These are phyloP conservation scores for Phragmatobia fuliginosa DNA, from an alignment of 2,888 invertebrate genomes.

Conservation along the genomic window DNA sequence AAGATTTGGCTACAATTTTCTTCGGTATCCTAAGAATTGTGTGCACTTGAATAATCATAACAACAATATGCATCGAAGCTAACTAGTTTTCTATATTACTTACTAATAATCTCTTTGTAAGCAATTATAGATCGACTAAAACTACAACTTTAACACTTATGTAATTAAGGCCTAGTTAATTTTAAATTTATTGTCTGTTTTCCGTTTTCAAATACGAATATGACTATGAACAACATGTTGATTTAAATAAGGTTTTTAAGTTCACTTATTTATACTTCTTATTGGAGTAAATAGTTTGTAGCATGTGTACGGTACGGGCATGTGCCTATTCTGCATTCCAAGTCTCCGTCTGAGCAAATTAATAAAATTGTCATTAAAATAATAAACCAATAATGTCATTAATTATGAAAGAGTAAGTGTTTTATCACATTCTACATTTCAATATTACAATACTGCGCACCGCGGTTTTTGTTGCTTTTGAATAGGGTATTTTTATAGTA, in stretches of 20 bases:
- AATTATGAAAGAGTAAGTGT: too few relatives aligned
- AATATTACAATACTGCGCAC: too few relatives aligned
- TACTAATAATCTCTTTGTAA: not conserved
- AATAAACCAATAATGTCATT: too few relatives aligned
- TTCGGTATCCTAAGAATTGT: constrained; percentile 45
- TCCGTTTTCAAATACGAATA: not conserved
- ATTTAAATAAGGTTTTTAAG: not conserved
- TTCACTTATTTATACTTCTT: not conserved
- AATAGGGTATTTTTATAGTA: too few relatives aligned
- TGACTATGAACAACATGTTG: not conserved
- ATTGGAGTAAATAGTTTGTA: not conserved
- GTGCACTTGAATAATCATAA: not conserved
- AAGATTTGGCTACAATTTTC: constrained; percentile 54
- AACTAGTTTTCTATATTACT: not conserved
- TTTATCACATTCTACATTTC: too few relatives aligned
- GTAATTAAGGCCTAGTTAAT: too few relatives aligned
- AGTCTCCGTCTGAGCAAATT: too few relatives aligned
- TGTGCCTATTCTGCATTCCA: too few relatives aligned
- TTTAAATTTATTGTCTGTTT: not conserved
- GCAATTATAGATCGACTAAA: not conserved
- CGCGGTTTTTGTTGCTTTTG: too few relatives aligned
- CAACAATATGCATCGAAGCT: not conserved
- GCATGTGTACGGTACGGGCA: too few relatives aligned
- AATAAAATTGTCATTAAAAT: too few relatives aligned
- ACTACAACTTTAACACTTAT: not conserved